Base-by-base conservation (phyloP, 2,797 vertebrate species). In the Macrochelys suwanniensis region DNA sequence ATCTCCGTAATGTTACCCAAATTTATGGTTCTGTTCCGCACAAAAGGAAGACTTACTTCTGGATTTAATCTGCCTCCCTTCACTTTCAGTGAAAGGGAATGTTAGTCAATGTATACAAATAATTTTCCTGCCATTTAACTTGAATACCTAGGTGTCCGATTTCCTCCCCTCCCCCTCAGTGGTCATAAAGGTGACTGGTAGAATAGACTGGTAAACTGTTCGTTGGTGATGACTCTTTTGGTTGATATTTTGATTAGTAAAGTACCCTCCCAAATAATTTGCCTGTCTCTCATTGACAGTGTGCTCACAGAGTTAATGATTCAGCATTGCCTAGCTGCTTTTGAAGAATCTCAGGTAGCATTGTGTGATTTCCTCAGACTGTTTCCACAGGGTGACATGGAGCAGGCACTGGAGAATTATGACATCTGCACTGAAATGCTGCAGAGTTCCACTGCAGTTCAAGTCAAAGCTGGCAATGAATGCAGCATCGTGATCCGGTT, bases 331-430 rank as follows among this genome's bases (percentile, higher is more conserved):
- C 11, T 71, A 3, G 3, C 2, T 56, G 83, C 45, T 84, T 84
- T 80, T 80, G 77, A 89, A 88, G 47, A 25, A 7, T 5, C 7
- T 81, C 87, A 87, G 51, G 31, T 9, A 79, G 42, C 85, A 82
- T 10, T 1, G 2, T 74, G 85, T 91, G 1, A 79, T 92, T 83
- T 94, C 3, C 90, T 2, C 61, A 13, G 33, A 2, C 33, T 93
- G 11, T 90, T 96, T 84, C 80, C 37, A 5, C 90, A 99, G 99
- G 99, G 99, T 47, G 99, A 99, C 96, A 99, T 99, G 99, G 99
- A 99, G 31, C 98, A 99, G 94, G 99, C 99, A 7, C 97, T 99
- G 87, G 99, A 99, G 95, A 99, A 99, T 98, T 99, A 99, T 59
- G 99, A 99, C 80, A 98, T 99, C 83, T 99, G 99, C 93, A 98